A percentile compares a stretch with the other conserved stretches of the same genome.
Evolutionary conservation across 2,888 invertebrate species (phyloP).

Genomic region (Caenorhabditis macrosperma): DNA sequence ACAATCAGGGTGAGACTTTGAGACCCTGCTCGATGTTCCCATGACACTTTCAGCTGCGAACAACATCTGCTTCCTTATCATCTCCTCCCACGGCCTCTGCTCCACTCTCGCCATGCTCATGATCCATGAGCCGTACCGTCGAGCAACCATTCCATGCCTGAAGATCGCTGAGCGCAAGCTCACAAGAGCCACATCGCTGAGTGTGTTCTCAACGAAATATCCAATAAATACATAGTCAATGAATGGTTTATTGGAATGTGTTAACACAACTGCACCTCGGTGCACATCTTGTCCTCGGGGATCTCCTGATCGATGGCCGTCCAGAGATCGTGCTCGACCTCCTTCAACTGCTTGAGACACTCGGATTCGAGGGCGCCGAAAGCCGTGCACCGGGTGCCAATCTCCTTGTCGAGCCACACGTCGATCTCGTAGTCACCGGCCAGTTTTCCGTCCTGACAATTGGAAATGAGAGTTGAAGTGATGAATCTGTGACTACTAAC

Average conservation of each 20-base stretch:
- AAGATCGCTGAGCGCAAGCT: neutral
- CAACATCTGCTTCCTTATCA: neutral
- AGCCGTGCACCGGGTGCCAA: conserved; percentile 35
- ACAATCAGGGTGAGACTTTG: conserved; percentile 30
- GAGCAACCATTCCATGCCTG: neutral
- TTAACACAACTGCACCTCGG: conserved; percentile 29
- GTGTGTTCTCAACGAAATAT: neutral
- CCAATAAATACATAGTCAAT: no score
- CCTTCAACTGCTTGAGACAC: conserved; percentile 40
- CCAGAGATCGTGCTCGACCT: conserved; percentile 33
- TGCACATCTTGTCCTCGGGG: conserved; percentile 39
- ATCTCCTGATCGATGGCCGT: conserved; percentile 40
- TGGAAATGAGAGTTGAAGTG: neutral
- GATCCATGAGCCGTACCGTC: neutral
- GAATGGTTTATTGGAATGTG: no score
- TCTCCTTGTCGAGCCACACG: conserved; percentile 33
- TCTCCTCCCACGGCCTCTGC: neutral
- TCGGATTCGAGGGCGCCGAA: conserved; percentile 8
- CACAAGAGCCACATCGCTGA: neutral
- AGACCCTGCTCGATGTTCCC: no score
- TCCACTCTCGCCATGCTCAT: neutral
- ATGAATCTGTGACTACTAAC: neutral
- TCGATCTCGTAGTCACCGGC: conserved; percentile 33
- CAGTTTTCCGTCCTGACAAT: conserved; percentile 29
- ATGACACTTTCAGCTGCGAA: neutral